Evolutionary conservation across 2,113 vertebrate genomes (phyloP), one percentile per base, ranked within the genome.

Genomic region (Tauraco erythrolophus): DNA sequence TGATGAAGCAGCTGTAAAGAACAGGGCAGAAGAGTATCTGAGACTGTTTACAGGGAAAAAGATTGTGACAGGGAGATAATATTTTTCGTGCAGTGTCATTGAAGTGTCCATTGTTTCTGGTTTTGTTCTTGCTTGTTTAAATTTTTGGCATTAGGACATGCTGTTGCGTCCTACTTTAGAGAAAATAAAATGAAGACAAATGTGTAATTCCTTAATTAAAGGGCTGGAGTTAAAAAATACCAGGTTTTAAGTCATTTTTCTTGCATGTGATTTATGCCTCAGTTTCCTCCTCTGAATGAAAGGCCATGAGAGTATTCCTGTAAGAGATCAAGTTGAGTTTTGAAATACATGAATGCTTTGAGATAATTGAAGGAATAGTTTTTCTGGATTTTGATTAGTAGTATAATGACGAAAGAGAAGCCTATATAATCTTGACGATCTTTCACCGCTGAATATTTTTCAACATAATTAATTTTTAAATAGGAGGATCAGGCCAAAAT

Each of bases 391-490:
- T 64, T 86, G 22, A 46, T 85, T 78, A 60, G 10, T 41, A n/a
- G 23, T 27, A 6, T 71, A 45, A 45, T 50, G 19, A 13, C 0
- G 1, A 69, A 48, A 92, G 22, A 76, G 54, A 79, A 84, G 22
- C 56, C 17, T 51, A 23, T 50, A 41, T 70, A 65, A 74, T 61
- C 23, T 85, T 43, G 72, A 50, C 89, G 70, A 82, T 79, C 41
- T 94, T 97, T 94, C 43, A 72, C 28, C 41, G 68, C 87, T 96
- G 82, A 46, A 19, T 51, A 75, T 94, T 84, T 77, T 86, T 65
- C 50, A 61, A 71, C 13, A 7, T 95, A 91, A 92, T 95, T 71
- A 64, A 45, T 79, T 92, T 85, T 95, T 95, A 76, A 94, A 84
- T 48, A 75, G 45, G 31, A 75, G 33, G 21, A 58, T 89, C 12